These are phyloP conservation scores for Danionella cerebrum DNA, from an alignment of 2,113 vertebrate genomes.

Conservation along the genomic window DNA sequence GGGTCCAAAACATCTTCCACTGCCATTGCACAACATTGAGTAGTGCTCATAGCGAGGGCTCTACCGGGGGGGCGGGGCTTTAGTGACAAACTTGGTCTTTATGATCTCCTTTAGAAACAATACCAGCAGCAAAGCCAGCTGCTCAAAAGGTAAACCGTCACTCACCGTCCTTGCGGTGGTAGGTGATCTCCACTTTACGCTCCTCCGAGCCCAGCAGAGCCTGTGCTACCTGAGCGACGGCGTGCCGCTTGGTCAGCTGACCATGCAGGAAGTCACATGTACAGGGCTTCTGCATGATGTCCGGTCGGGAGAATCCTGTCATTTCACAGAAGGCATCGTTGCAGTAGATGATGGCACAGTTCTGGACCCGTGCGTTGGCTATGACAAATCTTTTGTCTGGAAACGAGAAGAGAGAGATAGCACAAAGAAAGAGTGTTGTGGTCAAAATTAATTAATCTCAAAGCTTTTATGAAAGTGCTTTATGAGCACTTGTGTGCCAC, in stretches of 20 bases:
- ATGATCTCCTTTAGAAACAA: no score
- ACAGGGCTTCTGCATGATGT: slow-evolving; percentile 98
- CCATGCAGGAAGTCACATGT: slow-evolving; percentile 97
- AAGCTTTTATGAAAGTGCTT: background rate
- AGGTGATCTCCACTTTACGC: slow-evolving; percentile 93
- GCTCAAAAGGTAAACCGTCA: no score
- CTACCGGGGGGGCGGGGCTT: no score
- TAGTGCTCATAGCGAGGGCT: no score
- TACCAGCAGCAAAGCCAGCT: no score
- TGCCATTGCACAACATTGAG: no score
- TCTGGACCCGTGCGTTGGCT: slow-evolving; percentile 95
- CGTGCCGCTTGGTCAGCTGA: slow-evolving; percentile 83
- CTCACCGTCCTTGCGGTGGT: slow-evolving; percentile 96
- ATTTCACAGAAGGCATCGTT: slow-evolving; percentile 98
- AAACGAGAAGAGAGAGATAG: background rate
- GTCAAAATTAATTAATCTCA: background rate
- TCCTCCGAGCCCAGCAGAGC: slow-evolving; percentile 91
- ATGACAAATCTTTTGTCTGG: slow-evolving; percentile 98
- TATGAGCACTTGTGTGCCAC: background rate
- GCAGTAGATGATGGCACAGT: slow-evolving; percentile 99
- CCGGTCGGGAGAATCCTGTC: slow-evolving; percentile 94
- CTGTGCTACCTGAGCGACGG: slow-evolving; percentile 87
- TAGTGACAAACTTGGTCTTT: no score
- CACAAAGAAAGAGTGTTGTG: background rate
- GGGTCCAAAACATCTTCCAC: no score